Percentiles rank a stretch among this genome's conserved stretches.
Evolutionary conservation across 2,888 invertebrate species (phyloP).

Genomic region (Panopea generosa): DNA sequence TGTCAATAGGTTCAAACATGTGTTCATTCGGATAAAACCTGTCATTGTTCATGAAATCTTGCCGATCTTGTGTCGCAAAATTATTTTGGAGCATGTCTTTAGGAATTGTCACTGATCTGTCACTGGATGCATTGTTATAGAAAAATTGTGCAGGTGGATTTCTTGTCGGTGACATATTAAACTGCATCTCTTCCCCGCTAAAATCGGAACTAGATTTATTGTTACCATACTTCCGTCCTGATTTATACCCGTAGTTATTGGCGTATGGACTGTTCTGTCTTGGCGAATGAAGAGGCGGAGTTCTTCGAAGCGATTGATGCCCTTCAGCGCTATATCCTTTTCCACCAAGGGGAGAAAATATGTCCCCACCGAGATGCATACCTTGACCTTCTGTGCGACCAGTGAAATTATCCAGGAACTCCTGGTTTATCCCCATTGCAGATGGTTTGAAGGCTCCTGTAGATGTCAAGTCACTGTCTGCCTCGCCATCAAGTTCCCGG

Average conservation of each 20-base stretch:
- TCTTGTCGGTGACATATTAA: constrained; percentile 47
- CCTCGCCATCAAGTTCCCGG: constrained; percentile 58
- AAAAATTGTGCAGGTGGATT: constrained; percentile 2
- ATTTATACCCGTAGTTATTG: constrained; percentile 13
- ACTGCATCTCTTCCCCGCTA: constrained; percentile 30
- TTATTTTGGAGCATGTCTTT: not conserved
- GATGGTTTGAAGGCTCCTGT: constrained; percentile 60
- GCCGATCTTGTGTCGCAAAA: not conserved
- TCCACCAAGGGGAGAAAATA: constrained; percentile 52
- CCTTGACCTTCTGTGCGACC: constrained; percentile 31
- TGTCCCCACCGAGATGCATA: constrained; percentile 24
- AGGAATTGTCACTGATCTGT: not conserved
- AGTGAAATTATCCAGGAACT: constrained; percentile 59
- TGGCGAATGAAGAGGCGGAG: constrained; percentile 57
- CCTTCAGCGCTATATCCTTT: not conserved
- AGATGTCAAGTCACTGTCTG: constrained; percentile 35
- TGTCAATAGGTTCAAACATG: constrained; percentile 42
- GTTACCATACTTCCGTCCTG: constrained; percentile 16
- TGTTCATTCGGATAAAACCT: constrained; percentile 22
- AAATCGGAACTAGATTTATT: not conserved
- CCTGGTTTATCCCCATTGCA: constrained; percentile 51
- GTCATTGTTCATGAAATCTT: constrained; percentile 10
- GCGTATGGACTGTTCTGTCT: constrained; percentile 39
- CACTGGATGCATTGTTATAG: not conserved
- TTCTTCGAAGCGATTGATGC: not conserved